A percentile compares a stretch with the other conserved stretches of the same genome.
These are phyloP conservation scores for Erythrocebus patas DNA, from an alignment of 2,113 vertebrate species.

Conservation along the genomic window DNA sequence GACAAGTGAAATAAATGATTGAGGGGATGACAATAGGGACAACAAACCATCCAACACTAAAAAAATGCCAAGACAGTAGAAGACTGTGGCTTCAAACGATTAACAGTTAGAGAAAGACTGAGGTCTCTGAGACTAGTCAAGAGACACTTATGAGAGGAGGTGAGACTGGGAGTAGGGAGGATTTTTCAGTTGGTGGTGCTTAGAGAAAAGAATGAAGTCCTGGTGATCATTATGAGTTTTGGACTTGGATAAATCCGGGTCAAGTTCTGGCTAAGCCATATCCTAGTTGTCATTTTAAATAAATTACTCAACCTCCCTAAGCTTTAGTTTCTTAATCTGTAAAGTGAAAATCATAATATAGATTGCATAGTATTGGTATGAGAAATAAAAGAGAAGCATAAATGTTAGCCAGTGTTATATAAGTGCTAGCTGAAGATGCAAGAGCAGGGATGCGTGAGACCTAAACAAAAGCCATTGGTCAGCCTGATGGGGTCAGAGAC, in stretches of 20 bases:
- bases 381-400: background rate
- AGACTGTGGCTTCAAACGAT: background rate
- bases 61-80: background rate
- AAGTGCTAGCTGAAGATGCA: background rate
- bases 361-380: background rate
- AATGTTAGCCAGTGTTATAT: background rate
- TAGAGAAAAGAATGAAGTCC: background rate
- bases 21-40: background rate
- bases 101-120: background rate
- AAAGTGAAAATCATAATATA: background rate
- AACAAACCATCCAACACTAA: background rate
- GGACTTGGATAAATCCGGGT: background rate
- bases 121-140: background rate
- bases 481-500: background rate
- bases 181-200: background rate
- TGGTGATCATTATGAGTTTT: background rate
- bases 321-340: background rate
- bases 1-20: background rate
- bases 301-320: background rate
- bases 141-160: background rate
- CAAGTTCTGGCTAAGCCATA: background rate
- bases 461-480: background rate
- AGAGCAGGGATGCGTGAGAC: background rate
- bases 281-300: background rate
- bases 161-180: background rate